Conservation (phyloP, 2,113 vertebrate genomes). For the Pomatostomus ruficeps region DNA sequence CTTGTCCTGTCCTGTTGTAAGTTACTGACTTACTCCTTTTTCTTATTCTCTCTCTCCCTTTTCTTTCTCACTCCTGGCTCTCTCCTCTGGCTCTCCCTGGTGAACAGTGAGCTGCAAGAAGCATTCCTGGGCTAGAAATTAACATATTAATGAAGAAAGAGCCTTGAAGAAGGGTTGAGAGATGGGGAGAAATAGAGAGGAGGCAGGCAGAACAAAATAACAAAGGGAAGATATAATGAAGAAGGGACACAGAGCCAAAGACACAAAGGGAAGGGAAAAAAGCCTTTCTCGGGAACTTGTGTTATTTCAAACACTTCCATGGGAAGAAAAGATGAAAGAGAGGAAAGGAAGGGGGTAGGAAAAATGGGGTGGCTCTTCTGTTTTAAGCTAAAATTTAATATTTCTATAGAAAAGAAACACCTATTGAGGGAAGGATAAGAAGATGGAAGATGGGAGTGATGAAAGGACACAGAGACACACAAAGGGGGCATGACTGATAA, state of each 20-base stretch:
- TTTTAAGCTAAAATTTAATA: conserved; percentile 37
- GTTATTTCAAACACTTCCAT: conserved; percentile 37
- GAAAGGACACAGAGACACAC: not conserved
- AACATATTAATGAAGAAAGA: conserved; percentile 48
- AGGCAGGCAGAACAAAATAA: conserved; percentile 1
- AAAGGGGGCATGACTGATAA: not conserved
- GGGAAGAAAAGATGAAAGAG: conserved; percentile 35
- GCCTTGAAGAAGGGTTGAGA: conserved; percentile 26
- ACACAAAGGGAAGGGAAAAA: not conserved
- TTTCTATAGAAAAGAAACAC: conserved; percentile 24
- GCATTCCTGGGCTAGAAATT: conserved; percentile 44
- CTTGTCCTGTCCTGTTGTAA: not conserved
- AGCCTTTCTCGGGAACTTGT: not conserved
- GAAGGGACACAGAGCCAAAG: conserved; percentile 22
- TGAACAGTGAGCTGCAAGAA: conserved; percentile 27
- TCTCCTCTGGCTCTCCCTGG: conserved; percentile 1
- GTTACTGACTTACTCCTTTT: not conserved
- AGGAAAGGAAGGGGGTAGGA: not conserved
- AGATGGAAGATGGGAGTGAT: conserved; percentile 25
- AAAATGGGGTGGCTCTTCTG: conserved; percentile 16
- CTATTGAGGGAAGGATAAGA: conserved; percentile 38
- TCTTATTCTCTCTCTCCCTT: not conserved
- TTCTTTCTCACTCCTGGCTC: not conserved
- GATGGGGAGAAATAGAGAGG: not conserved
- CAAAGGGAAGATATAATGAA: conserved; percentile 28